A percentile compares a stretch with the other conserved stretches of the same genome.
These are phyloP conservation scores for Telmatherina bonti DNA, from an alignment of 2,797 vertebrate species.

Conservation along the genomic window DNA sequence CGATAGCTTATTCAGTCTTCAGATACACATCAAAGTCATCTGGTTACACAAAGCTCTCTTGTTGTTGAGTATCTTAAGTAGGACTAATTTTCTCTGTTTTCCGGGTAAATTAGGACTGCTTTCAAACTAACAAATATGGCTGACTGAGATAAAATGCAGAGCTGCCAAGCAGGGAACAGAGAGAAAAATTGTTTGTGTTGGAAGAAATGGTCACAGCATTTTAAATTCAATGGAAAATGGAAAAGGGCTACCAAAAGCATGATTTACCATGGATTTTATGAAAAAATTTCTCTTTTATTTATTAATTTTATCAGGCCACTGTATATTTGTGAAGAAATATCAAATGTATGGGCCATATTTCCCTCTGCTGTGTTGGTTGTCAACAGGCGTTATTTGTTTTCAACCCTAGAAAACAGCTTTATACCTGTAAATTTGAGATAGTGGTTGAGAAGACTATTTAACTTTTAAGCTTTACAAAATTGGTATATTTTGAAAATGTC, in stretches of 20 bases:
- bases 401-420: constrained; percentile 13
- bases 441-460: background rate
- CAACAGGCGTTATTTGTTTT: constrained; percentile 24
- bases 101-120: constrained; percentile 43
- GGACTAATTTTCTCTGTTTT: constrained; percentile 46
- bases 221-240: constrained; percentile 26
- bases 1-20: constrained; percentile 19
- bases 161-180: constrained; percentile 2
- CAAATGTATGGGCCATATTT: constrained; percentile 7
- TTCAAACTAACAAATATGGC: constrained; percentile 61
- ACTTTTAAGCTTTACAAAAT: constrained; percentile 1
- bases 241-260: constrained; percentile 15
- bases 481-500: background rate
- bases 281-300: background rate
- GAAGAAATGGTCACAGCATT: constrained; percentile 30
- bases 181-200: constrained; percentile 6
- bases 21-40: constrained; percentile 62
- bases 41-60: constrained; percentile 39
- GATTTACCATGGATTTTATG: background rate
- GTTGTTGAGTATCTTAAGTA: constrained; percentile 38
- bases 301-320: constrained; percentile 13
- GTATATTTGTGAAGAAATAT: constrained; percentile 20
- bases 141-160: constrained; percentile 47
- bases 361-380: constrained; percentile 17
- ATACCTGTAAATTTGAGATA: background rate